Conservation (phyloP, 1,140 invertebrate genomes). For the Trichogramma pretiosum region DNA sequence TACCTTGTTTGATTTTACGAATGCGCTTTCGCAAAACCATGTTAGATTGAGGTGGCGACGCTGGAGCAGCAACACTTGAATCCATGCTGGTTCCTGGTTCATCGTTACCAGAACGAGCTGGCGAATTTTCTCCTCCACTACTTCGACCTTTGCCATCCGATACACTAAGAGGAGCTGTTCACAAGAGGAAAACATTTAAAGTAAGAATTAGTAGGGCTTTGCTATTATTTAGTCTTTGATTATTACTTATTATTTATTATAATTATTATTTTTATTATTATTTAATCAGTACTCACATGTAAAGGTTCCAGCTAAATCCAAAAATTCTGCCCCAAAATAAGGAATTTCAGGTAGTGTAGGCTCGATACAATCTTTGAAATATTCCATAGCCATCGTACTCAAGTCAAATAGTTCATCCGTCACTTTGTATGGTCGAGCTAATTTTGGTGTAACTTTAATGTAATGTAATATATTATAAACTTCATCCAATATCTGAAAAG, state of each 20-base stretch:
- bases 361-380: constrained; percentile 84
- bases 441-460: constrained; percentile 69
- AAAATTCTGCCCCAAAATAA: constrained; percentile 75
- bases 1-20: constrained; percentile 76
- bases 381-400: constrained; percentile 88
- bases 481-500: constrained; percentile 56
- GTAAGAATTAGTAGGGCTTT: too few species aligned
- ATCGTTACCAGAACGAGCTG: constrained; percentile 35
- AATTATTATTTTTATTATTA: background rate
- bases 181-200: constrained; percentile 54
- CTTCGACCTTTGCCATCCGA: constrained; percentile 34
- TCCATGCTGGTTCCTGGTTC: constrained; percentile 47
- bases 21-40: constrained; percentile 77
- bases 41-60: constrained; percentile 66
- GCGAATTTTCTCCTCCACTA: constrained; percentile 38
- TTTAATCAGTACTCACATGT: constrained; percentile 49
- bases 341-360: constrained; percentile 77
- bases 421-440: constrained; percentile 76
- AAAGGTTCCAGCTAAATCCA: constrained; percentile 61
- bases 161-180: constrained; percentile 49
- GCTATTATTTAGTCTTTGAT: too few species aligned
- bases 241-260: too few species aligned
- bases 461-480: constrained; percentile 74
- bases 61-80: constrained; percentile 31
- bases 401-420: constrained; percentile 87